Conservation (phyloP, 2,113 vertebrate genomes). For the Ceyx cyanopectus region DNA sequence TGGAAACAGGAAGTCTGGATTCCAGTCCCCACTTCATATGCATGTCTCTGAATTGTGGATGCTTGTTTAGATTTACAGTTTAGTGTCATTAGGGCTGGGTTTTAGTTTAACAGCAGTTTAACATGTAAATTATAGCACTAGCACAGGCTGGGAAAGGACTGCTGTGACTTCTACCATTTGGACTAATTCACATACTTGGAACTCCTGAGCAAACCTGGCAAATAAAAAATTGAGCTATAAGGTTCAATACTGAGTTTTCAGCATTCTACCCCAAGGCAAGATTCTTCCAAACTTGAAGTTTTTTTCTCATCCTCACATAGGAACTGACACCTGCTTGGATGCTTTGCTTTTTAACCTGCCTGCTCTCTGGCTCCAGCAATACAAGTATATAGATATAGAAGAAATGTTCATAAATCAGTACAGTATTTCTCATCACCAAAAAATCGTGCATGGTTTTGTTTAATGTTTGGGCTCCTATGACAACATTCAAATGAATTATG, state of each 20-base stretch:
- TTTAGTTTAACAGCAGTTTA: slow-evolving; percentile 5
- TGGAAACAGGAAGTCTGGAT: neutral
- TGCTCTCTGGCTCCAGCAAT: neutral
- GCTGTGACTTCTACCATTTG: neutral
- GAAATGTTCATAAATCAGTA: slow-evolving; percentile 14
- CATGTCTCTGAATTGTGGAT: neutral
- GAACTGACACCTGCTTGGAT: neutral
- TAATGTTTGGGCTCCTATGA: neutral
- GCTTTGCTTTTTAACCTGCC: slow-evolving; percentile 9
- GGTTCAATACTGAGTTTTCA: neutral
- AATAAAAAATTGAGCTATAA: neutral
- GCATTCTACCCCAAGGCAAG: neutral
- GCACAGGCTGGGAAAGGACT: neutral
- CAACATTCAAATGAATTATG: slow-evolving; percentile 4
- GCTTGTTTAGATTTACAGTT: neutral
- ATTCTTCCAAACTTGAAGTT: neutral
- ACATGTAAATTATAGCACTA: neutral
- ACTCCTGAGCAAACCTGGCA: neutral
- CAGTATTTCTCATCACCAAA: slow-evolving; percentile 6
- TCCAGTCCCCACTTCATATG: neutral
- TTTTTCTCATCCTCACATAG: neutral
- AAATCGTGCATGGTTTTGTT: neutral
- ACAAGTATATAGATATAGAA: neutral
- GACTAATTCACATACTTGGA: neutral
- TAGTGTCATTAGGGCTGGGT: neutral